Base-by-base conservation (phyloP, 2,113 vertebrate genomes). In the Pomatostomus ruficeps region DNA sequence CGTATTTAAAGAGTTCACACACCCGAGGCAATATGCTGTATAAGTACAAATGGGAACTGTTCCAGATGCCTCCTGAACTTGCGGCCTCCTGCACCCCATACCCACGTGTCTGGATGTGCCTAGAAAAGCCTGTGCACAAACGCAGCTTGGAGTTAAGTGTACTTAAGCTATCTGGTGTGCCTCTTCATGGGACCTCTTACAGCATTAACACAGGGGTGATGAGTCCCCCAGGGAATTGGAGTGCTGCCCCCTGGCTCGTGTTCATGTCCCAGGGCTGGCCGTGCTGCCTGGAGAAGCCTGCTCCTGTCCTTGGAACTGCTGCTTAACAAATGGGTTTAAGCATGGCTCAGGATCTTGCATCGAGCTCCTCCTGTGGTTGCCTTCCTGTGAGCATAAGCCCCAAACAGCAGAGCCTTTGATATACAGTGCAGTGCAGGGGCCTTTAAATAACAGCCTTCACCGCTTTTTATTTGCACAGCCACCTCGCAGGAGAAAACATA, bases 401-500 rank as follows among this genome's bases (percentile, higher is more conserved):
- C 17, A 20, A 31, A 71, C 0, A 91, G 65, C 52, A 74, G 29
- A 74, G 61, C 38, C 67, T 61, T 52, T 75, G 73, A 75, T 38
- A 36, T 7, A 59, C 13, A 45, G 63, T 14, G 25, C 55, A 40
- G 57, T 7, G 8, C 1, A 1, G 16, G 20, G 28, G 15, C 31
- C 86, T 79, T 74, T 84, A 92, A 89, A 87, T 61, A 85, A 81
- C n/a, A 65, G 70, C 71, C n/a, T 75, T 87, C 57, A 79, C 42
- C 7, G 29, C 36, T 88, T 42, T 1, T 65, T 61, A 65, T 89
- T 89, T 85, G 49, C 74, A 45, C 31, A 85, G 58, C 31, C 29
- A 42, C 62, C 85, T 79, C 4, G 0, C 31, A 38, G 74, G 38
- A 83, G 66, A 42, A 89, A 91, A 38, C 49, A 59, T 18, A 52